phyloP scores from a whole-genome alignment of 2,113 vertebrate species.

The Telmatochromis sp. region DNA sequence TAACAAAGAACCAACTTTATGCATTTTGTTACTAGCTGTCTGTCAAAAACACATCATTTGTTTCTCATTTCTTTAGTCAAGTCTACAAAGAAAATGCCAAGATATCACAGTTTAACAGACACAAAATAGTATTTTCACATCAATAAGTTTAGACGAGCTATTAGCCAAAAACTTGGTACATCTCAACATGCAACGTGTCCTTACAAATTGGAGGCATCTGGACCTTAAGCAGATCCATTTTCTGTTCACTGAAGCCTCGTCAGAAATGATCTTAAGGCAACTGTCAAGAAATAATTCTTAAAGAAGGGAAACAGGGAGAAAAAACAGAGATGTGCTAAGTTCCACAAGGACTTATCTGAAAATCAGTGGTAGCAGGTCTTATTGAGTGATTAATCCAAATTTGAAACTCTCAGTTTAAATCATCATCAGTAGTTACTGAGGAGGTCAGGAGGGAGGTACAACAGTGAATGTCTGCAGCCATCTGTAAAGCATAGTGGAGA shows the following conservation, averaged over 20 bases:
- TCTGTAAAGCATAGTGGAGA: not conserved
- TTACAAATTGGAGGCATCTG: not conserved
- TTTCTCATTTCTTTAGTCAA: not conserved
- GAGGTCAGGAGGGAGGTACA: not conserved
- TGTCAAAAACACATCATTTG: not conserved
- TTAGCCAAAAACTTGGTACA: not conserved
- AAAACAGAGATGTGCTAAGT: not conserved
- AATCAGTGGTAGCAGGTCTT: not conserved
- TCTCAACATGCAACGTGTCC: not conserved
- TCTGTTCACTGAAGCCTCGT: not conserved
- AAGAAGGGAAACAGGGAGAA: not conserved
- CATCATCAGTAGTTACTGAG: not conserved
- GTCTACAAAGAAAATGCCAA: not conserved
- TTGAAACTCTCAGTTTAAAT: not conserved
- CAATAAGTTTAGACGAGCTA: not conserved
- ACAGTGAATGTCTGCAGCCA: not conserved
- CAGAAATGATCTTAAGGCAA: not conserved
- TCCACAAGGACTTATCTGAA: not conserved
- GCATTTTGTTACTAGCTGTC: not conserved
- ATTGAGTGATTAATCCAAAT: not conserved
- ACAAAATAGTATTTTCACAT: not conserved
- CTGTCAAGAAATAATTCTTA: not conserved
- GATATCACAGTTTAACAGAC: not conserved
- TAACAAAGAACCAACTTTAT: not conserved
- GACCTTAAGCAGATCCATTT: not conserved